Conservation (phyloP, 2,113 vertebrate genomes). For the Petrocephalus microphthalmus region DNA sequence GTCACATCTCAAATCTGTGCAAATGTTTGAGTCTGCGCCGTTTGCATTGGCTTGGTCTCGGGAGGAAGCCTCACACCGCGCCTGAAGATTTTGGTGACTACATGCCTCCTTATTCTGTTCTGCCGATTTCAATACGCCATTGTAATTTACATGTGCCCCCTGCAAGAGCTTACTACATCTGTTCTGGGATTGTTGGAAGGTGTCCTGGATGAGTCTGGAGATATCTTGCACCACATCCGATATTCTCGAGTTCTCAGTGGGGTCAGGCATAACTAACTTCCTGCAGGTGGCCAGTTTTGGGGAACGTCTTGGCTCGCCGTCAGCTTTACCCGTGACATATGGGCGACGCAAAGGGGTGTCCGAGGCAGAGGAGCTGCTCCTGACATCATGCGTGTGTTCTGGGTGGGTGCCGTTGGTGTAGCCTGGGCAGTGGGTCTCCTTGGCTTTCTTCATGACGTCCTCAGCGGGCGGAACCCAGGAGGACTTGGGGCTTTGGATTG, state of each 20-base stretch:
- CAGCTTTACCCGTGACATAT: slow-evolving; percentile 46
- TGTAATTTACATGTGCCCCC: slow-evolving; percentile 52
- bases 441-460: slow-evolving; percentile 70
- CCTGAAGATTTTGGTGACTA: slow-evolving; percentile 60
- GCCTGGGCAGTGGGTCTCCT: slow-evolving; percentile 53
- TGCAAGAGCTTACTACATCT: slow-evolving; percentile 44
- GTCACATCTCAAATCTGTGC: slow-evolving; percentile 63
- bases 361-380: slow-evolving; percentile 53
- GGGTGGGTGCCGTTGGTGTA: slow-evolving; percentile 40
- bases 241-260: slow-evolving; percentile 56
- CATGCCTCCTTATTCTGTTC: slow-evolving; percentile 43
- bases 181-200: slow-evolving; percentile 61
- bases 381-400: slow-evolving; percentile 58
- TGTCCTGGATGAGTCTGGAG: slow-evolving; percentile 67
- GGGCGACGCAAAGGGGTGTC: slow-evolving; percentile 60
- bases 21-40: slow-evolving; percentile 56
- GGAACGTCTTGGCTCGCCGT: slow-evolving; percentile 58
- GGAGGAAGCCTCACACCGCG: slow-evolving; percentile 44
- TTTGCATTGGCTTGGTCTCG: slow-evolving; percentile 48
- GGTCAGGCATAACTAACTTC: slow-evolving; percentile 66
- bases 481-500: slow-evolving; percentile 64
- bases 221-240: slow-evolving; percentile 66
- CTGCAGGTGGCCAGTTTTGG: slow-evolving; percentile 73
- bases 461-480: slow-evolving; percentile 62
- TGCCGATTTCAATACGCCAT: slow-evolving; percentile 43